Percentiles rank a stretch among this genome's conserved stretches.
Evolutionary conservation across 2,888 invertebrate species (phyloP).

Genomic region (Eupithecia subumbrata): DNA sequence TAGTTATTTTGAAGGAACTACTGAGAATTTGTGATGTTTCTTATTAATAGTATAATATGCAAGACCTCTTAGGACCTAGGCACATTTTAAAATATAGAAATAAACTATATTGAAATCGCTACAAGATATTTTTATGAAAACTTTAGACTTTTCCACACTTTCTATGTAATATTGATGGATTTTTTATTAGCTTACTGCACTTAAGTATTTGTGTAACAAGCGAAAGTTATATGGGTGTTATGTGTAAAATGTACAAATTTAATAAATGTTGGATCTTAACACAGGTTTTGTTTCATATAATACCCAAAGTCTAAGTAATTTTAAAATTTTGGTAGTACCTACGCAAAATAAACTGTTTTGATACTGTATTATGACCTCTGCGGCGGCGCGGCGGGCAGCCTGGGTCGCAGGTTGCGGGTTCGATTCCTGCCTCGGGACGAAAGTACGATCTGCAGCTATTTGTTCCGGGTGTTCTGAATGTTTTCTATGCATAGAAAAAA

Average conservation of each 20-base stretch:
- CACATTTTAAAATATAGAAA: conserved; percentile 32
- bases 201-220: conserved; percentile 57
- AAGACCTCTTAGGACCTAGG: conserved; percentile 23
- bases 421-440: too few species aligned
- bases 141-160: conserved; percentile 53
- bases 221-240: conserved; percentile 64
- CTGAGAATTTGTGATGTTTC: not conserved
- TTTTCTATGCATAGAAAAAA: too few species aligned
- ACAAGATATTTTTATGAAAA: conserved; percentile 57
- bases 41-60: not conserved
- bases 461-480: too few species aligned
- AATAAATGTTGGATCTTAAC: conserved; percentile 77
- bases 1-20: conserved; percentile 13
- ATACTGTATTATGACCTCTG: too few species aligned
- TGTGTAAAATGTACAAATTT: conserved; percentile 78
- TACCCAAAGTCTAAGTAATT: too few species aligned
- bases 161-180: conserved; percentile 57
- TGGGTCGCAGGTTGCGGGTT: too few species aligned
- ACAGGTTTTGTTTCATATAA: not conserved
- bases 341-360: too few species aligned
- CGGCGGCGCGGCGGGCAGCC: too few species aligned
- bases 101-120: conserved; percentile 43
- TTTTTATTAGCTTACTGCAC: conserved; percentile 66
- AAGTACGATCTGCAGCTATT: too few species aligned
- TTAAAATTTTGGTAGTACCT: too few species aligned